Evolutionary conservation across 2,888 invertebrate species (phyloP).

Genomic region (Pilophorus perplexus): DNA sequence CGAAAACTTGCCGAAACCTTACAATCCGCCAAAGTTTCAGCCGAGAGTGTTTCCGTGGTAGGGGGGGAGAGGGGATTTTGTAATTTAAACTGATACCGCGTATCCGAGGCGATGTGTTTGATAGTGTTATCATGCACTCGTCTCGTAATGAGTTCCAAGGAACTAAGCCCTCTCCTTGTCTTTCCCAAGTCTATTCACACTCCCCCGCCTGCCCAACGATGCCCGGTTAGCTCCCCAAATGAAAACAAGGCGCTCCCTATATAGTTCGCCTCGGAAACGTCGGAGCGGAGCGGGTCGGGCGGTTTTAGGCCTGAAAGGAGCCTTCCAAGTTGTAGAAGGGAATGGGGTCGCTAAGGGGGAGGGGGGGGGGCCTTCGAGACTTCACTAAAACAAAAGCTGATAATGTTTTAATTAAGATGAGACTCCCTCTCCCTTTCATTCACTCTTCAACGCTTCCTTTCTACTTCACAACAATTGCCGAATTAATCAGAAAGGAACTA

Average conservation of each 20-base stretch:
- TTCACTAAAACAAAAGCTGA: conserved; percentile 33
- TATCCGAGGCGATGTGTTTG: not conserved
- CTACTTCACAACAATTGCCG: conserved; percentile 14
- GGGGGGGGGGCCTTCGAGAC: conserved; percentile 30
- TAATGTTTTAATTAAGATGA: conserved; percentile 36
- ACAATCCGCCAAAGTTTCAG: not conserved
- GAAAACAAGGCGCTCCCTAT: conserved; percentile 20
- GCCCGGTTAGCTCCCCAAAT: conserved; percentile 2
- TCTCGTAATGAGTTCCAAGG: not conserved
- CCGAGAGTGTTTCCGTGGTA: not conserved
- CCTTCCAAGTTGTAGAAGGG: not conserved
- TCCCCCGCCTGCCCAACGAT: not conserved
- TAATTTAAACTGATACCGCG: not conserved
- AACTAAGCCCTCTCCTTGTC: not conserved
- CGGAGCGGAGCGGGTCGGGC: not conserved
- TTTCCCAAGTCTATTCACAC: not conserved
- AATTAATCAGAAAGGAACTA: not conserved
- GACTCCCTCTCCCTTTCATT: conserved; percentile 3
- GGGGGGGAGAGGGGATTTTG: too few species aligned
- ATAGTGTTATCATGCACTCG: not conserved
- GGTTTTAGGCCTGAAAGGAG: conserved; percentile 22
- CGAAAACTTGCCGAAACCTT: too few species aligned
- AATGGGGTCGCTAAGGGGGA: not conserved
- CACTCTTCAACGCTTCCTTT: conserved; percentile 16
- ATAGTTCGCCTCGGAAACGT: not conserved